Evolutionary conservation across 2,113 vertebrate genomes (phyloP).

Genomic region (Indicator maculatus): DNA sequence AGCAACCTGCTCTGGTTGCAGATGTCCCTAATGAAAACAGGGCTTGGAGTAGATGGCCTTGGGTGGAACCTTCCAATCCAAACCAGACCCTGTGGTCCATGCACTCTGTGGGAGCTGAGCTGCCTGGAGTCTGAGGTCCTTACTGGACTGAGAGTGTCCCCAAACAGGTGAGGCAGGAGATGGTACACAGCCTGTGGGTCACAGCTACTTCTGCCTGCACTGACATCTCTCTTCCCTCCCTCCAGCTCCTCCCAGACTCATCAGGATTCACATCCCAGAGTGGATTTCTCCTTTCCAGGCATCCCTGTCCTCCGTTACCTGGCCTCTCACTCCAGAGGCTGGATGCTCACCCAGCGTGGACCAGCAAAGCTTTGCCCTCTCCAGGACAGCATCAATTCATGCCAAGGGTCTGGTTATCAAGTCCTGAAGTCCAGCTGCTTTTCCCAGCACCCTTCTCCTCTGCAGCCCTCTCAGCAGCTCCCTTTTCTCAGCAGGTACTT

Average conservation of each 20-base stretch:
- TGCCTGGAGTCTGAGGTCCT: neutral
- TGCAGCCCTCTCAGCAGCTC: neutral
- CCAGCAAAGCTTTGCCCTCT: neutral
- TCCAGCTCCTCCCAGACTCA: rapidly evolving
- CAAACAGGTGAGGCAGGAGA: neutral
- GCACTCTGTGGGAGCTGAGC: neutral
- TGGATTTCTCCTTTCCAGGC: neutral
- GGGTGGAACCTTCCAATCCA: neutral
- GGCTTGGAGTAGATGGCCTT: no score
- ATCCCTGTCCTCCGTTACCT: neutral
- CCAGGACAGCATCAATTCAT: neutral
- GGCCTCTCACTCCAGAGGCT: neutral
- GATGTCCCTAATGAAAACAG: no score
- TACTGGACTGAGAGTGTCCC: neutral
- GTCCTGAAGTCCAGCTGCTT: neutral
- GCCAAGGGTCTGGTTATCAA: neutral
- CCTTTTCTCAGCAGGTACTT: neutral
- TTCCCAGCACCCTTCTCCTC: neutral
- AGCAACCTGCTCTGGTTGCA: no score
- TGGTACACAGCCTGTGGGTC: neutral
- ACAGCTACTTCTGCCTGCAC: neutral
- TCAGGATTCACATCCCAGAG: neutral
- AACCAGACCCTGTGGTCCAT: neutral
- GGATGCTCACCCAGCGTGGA: rapidly evolving
- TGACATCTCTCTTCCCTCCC: neutral